phyloP scores from a whole-genome alignment of 2,797 vertebrate genomes.

The Cetoscarus ocellatus region DNA sequence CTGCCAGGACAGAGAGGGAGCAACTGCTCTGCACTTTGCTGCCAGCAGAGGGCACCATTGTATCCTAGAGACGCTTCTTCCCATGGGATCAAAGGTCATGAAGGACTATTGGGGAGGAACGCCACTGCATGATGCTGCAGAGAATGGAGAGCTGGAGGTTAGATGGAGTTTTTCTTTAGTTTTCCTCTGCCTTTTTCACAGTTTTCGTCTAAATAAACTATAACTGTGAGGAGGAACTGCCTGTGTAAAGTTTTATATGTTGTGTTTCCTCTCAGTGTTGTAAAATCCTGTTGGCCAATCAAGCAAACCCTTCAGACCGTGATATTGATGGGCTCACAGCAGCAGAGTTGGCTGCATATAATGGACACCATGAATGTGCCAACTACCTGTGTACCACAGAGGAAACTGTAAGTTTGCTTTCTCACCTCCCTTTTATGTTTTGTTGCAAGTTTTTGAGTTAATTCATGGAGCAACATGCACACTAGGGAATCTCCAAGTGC shows the following conservation, averaged over 20 bases:
- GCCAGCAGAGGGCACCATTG: conserved; percentile 88
- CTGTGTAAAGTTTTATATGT: background rate
- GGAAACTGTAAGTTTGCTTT: conserved; percentile 75
- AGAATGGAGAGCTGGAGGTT: conserved; percentile 90
- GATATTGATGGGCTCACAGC: conserved; percentile 88
- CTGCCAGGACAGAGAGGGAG: conserved; percentile 85
- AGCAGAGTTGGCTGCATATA: conserved; percentile 87
- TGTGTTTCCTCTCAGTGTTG: conserved; percentile 82
- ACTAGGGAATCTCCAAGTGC: too few species aligned
- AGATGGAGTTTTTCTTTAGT: background rate
- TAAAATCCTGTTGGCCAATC: conserved; percentile 83
- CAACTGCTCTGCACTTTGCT: conserved; percentile 90
- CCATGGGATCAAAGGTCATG: conserved; percentile 83
- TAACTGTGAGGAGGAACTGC: background rate
- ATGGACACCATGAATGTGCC: conserved; percentile 86
- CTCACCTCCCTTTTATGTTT: conserved; percentile 1
- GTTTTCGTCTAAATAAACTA: conserved; percentile 1
- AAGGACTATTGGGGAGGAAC: conserved; percentile 89
- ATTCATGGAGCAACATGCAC: too few species aligned
- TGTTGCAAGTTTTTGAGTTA: conserved; percentile 1
- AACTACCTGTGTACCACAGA: conserved; percentile 81
- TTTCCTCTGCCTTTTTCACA: background rate
- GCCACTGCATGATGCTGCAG: conserved; percentile 90
- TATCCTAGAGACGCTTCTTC: conserved; percentile 85
- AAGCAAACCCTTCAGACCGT: conserved; percentile 75